Evolutionary conservation across 2,113 vertebrate species (phyloP), one percentile per base, ranked within the genome.

Genomic region (Istiophorus platypterus): DNA sequence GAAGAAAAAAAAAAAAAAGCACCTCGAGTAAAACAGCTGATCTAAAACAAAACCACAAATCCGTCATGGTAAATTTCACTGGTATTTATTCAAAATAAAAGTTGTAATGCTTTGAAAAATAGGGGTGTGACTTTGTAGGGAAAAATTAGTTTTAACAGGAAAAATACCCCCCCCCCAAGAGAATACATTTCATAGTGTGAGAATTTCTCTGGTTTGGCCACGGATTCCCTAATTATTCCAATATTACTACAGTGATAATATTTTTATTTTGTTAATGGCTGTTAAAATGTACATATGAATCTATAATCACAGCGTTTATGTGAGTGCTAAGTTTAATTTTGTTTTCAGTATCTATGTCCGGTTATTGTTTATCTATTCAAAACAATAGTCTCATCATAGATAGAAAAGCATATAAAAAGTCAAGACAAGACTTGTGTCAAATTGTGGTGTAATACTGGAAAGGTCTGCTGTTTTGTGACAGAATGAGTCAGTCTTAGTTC

Each of bases 401-500:
- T n/a, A n/a, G n/a, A n/a, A n/a, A n/a, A 34, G 31, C 8, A 6
- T 4, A 64, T 56, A 14, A 18, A 15, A 66, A 72, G 27, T 86
- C 78, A 54, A 37, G 81, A 82, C 49, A 29, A 52, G 29, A 62
- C 76, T 70, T 63, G 69, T 20, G 29, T 62, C 7, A 7, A 72
- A 24, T 15, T 0, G 6, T 13, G 15, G 39, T 1, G 17, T 26
- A 4, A 81, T 42, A 62, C 62, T 22, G 67, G 69, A 72, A 70
- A 0, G 0, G 6, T 13, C 13, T 12, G 0, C 13, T 73, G 64
- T 24, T 51, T 13, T 6, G 39, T 68, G 59, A 72, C 42, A 49
- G 24, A 70, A 37, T 81, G 87, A 91, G 64, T 92, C 85, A 85
- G 73, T 45, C 67, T 63, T 63, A 67, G 66, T 61, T 71, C 31